Base-by-base conservation (phyloP, 2,797 vertebrate species). In the Pseudomugil gertrudae region DNA sequence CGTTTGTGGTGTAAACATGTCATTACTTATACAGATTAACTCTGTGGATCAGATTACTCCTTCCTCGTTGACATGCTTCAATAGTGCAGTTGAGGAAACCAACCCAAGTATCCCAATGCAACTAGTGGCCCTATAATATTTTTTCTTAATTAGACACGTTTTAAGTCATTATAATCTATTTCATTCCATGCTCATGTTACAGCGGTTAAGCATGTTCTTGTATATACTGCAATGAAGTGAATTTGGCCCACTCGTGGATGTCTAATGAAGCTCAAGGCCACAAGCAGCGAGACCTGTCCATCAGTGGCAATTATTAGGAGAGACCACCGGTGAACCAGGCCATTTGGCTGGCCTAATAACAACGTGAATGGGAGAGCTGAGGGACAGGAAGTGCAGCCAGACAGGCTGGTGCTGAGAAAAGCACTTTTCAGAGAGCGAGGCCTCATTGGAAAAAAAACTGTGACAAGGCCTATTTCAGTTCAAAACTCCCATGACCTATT, bases 321-420 rank as follows among this genome's bases (percentile, higher is more conserved):
- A 94, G 95, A 96, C 95, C 95, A 95, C 96, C 94, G 0, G 90
- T 92, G 93, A 89, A 93, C 93, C 88, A 90, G 90, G 90, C 84
- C 85, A 88, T 91, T 96, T 93, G 94, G 94, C 95, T 93, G 94
- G 91, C 95, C 90, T 91, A 93, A 94, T 94, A 92, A 93, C 93
- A 93, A 90, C 84, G 89, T 85, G 92, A 88, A 87, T 86, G 90
- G 86, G 92, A 93, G 81, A 93, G 84, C 88, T 87, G 92, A 94
- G 92, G 90, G 92, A 94, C 94, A 96, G 96, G 96, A 96, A 96
- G 95, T 81, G 61, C 87, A 90, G 92, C 91, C 93, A 96, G 95
- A 95, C 95, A 94, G 93, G 93, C 88, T 92, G 83, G 86, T 95
- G 93, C 94, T 95, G 95, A 96, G 91, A 89, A 91, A 94, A 94